Evolutionary conservation across 2,113 vertebrate species (phyloP), one percentile per base, ranked within the genome.

Genomic region (Aythya baeri): DNA sequence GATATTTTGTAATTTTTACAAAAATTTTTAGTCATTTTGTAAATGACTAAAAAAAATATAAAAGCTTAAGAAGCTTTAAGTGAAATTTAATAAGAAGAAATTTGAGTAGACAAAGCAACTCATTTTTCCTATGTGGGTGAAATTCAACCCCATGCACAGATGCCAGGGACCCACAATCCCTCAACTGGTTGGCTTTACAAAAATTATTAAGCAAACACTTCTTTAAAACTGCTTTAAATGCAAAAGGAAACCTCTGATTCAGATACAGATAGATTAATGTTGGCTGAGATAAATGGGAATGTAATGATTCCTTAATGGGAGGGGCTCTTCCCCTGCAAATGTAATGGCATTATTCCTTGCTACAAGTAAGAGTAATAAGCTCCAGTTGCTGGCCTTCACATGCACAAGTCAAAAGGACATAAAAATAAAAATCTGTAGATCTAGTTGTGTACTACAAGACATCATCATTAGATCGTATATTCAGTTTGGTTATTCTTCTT

Each of bases 181-280:
- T 90, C 34, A 82, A 49, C 38, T 14, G 11, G 32, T 16, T 82
- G 44, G 29, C 81, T 74, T 87, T 88, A 84, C 44, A 62, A 10
- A 31, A 92, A 90, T 81, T 70, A 52, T 32, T n/a, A 78, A 44
- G 50, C 27, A 78, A 88, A 43, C 66, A 86, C 52, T 77, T 83
- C 17, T 77, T 62, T 88, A 81, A 79, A 87, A 75, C 34, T 34
- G 13, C 49, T 46, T 86, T 27, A 87, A 43, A 61, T 10, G 23
- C 62, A 73, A 83, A 81, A 93, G 23, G 49, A 79, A 86, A 79
- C 38, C 67, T 94, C 75, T 81, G 63, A 74, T 88, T 83, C 61
- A 54, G 71, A 50, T 89, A 21, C 31, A 81, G 44, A 22, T 81
- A 61, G 57, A 61, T 62, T 78, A 74, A 86, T 18, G 65, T 78